Percentiles rank a stretch among this genome's conserved stretches.
phyloP scores from a whole-genome alignment of 2,888 invertebrate species.

The Cheilosia grossa region DNA sequence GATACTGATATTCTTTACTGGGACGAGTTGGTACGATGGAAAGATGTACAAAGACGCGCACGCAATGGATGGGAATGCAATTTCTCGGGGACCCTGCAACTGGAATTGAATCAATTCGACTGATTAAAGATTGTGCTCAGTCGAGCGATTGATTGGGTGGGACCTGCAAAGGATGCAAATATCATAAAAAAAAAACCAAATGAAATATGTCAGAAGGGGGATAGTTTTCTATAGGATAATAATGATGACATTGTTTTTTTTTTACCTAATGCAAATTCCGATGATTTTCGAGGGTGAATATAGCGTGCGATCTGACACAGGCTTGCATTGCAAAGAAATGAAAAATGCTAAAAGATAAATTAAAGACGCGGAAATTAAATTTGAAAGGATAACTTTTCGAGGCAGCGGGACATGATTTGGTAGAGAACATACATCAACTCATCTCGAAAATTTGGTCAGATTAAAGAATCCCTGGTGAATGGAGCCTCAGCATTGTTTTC shows the following conservation, averaged over 20 bases:
- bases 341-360: neutral
- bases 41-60: slow-evolving; percentile 21
- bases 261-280: neutral
- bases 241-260: slow-evolving; percentile 32
- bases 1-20: slow-evolving; percentile 43
- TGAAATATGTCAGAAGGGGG: neutral
- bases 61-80: slow-evolving; percentile 57
- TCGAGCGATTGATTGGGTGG: slow-evolving; percentile 66
- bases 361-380: neutral
- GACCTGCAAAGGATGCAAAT: slow-evolving; percentile 54
- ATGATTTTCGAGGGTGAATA: slow-evolving; percentile 33
- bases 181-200: slow-evolving; percentile 1
- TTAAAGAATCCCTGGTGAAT: too few relatives aligned
- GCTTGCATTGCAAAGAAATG: slow-evolving; percentile 13
- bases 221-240: slow-evolving; percentile 55
- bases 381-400: neutral
- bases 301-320: slow-evolving; percentile 30
- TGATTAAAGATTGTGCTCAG: slow-evolving; percentile 71
- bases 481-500: too few relatives aligned
- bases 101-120: slow-evolving; percentile 64
- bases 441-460: too few relatives aligned
- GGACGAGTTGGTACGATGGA: neutral
- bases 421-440: too few relatives aligned
- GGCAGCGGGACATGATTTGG: too few relatives aligned
- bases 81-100: slow-evolving; percentile 51